Percentiles rank a stretch among this genome's conserved stretches.
phyloP scores from a whole-genome alignment of 2,888 invertebrate genomes.

The Macropis europaea region DNA sequence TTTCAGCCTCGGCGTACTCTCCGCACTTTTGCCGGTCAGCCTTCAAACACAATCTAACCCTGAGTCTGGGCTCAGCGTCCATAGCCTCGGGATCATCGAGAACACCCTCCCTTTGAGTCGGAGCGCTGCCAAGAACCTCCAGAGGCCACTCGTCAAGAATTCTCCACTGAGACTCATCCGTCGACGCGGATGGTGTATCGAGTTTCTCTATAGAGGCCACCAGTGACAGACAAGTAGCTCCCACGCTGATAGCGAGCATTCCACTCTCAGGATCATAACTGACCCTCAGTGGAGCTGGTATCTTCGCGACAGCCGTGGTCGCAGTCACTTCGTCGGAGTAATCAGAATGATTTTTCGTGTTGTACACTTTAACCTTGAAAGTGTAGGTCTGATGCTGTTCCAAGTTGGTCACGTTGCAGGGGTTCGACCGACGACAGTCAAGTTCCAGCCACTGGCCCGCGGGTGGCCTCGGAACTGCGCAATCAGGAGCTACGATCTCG shows the following conservation, averaged over 20 bases:
- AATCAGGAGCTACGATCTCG: slow-evolving; percentile 84
- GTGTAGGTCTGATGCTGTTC: slow-evolving; percentile 93
- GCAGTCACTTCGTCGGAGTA: slow-evolving; percentile 92
- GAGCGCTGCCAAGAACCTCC: slow-evolving; percentile 86
- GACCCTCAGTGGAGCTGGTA: slow-evolving; percentile 90
- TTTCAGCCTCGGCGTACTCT: slow-evolving; percentile 90
- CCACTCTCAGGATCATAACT: slow-evolving; percentile 90
- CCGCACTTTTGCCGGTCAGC: slow-evolving; percentile 91
- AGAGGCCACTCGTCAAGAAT: slow-evolving; percentile 87
- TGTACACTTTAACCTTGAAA: slow-evolving; percentile 94
- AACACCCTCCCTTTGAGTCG: slow-evolving; percentile 86
- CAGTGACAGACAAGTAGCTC: slow-evolving; percentile 88
- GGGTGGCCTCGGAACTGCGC: slow-evolving; percentile 82
- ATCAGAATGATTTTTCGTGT: slow-evolving; percentile 92
- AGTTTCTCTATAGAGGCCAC: slow-evolving; percentile 89
- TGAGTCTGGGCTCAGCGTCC: slow-evolving; percentile 83
- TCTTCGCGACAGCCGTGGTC: slow-evolving; percentile 91
- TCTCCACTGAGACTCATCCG: slow-evolving; percentile 83
- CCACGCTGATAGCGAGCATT: slow-evolving; percentile 89
- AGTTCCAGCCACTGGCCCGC: slow-evolving; percentile 89
- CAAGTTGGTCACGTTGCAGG: slow-evolving; percentile 92
- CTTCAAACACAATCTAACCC: slow-evolving; percentile 91
- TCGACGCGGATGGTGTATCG: slow-evolving; percentile 82
- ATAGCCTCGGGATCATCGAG: slow-evolving; percentile 83
- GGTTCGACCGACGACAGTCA: slow-evolving; percentile 92